phyloP scores from a whole-genome alignment of 1,140 invertebrate genomes.

The Aphaenogaster rudis region DNA sequence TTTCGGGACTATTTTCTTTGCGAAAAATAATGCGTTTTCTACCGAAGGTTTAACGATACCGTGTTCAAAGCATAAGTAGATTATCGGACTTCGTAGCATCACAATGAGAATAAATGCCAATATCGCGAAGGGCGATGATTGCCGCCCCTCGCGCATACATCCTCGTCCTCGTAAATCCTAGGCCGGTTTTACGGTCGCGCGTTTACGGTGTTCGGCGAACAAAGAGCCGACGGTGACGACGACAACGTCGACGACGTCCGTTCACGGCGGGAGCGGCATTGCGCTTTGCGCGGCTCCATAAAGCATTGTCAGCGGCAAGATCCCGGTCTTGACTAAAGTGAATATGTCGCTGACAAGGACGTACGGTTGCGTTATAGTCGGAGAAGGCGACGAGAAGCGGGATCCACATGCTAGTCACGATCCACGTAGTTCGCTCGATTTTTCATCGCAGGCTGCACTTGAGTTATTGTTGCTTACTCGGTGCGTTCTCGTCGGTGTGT shows the following conservation, averaged over 20 bases:
- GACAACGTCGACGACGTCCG: slow-evolving; percentile 48
- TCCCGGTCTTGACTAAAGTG: slow-evolving; percentile 53
- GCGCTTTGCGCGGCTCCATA: slow-evolving; percentile 61
- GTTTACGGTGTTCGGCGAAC: slow-evolving; percentile 45
- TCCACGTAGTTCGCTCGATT: slow-evolving; percentile 49
- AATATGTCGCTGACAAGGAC: slow-evolving; percentile 72
- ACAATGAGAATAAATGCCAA: slow-evolving; percentile 13
- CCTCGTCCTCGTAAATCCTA: slow-evolving; percentile 51
- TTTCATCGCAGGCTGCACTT: slow-evolving; percentile 40
- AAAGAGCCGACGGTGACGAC: slow-evolving; percentile 34
- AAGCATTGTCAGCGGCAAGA: slow-evolving; percentile 70
- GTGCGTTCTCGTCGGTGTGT: not conserved
- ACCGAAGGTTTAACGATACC: not conserved
- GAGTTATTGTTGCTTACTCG: slow-evolving; percentile 41
- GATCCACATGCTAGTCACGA: slow-evolving; percentile 57
- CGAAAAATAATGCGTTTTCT: slow-evolving; percentile 20
- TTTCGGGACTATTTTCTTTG: not conserved
- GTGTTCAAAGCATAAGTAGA: not conserved
- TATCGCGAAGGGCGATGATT: slow-evolving; percentile 22
- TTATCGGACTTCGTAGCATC: not conserved
- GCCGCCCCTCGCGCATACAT: not conserved
- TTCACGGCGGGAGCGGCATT: slow-evolving; percentile 25
- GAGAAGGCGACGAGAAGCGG: slow-evolving; percentile 22
- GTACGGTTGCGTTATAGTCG: slow-evolving; percentile 67
- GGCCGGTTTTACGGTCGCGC: slow-evolving; percentile 49